These are phyloP conservation scores for Gonatopus flavifemur DNA, from an alignment of 1,140 invertebrate genomes.

Conservation along the genomic window DNA sequence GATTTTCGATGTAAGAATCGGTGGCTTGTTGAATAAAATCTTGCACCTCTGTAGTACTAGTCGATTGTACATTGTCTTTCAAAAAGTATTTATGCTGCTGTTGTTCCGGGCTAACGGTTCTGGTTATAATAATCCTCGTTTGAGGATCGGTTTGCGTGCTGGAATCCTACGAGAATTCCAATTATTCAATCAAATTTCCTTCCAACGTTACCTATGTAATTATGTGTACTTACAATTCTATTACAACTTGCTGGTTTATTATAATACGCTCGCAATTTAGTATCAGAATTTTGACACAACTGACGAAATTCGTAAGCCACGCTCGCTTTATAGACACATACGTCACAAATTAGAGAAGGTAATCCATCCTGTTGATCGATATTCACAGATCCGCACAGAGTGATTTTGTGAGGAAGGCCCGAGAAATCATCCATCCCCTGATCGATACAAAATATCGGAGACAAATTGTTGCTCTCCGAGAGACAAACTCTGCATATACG, in stretches of 20 bases:
- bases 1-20: constrained; percentile 19
- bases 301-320: constrained; percentile 54
- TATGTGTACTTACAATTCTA: constrained; percentile 33
- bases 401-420: constrained; percentile 46
- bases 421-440: constrained; percentile 34
- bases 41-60: constrained; percentile 24
- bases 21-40: constrained; percentile 26
- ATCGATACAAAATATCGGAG: constrained; percentile 45
- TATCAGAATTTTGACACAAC: constrained; percentile 52
- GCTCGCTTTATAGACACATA: constrained; percentile 50
- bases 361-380: constrained; percentile 53
- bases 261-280: constrained; percentile 45
- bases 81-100: constrained; percentile 42
- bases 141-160: constrained; percentile 50
- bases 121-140: constrained; percentile 34
- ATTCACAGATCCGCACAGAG: constrained; percentile 49
- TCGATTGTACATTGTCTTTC: constrained; percentile 46
- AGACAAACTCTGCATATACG: constrained; percentile 52
- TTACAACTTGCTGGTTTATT: constrained; percentile 47
- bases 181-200: too few relatives aligned
- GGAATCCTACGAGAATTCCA: constrained; percentile 37
- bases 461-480: constrained; percentile 44
- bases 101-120: constrained; percentile 24
- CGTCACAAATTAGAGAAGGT: constrained; percentile 50
- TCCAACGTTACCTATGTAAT: background rate